A percentile compares a stretch with the other conserved stretches of the same genome.
Conservation (phyloP, 2,113 vertebrate genomes). For the Hemiscyllium ocellatum region DNA sequence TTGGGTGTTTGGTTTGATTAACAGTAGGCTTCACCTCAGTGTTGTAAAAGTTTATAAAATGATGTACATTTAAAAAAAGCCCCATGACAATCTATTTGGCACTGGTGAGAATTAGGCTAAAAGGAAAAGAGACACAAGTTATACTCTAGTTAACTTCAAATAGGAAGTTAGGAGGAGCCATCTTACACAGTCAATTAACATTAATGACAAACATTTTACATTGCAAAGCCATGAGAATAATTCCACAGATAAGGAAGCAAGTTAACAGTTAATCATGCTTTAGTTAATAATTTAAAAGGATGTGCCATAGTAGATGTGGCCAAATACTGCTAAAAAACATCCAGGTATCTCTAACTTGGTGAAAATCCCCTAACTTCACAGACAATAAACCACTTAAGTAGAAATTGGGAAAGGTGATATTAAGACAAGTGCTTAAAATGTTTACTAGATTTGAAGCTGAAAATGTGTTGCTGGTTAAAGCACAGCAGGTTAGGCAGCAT, state of each 20-base stretch:
- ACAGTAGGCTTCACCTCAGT: too few relatives aligned
- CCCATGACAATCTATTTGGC: neutral
- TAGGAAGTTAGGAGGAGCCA: neutral
- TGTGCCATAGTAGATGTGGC: neutral
- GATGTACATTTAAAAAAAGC: neutral
- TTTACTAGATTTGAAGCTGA: too few relatives aligned
- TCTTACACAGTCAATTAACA: neutral
- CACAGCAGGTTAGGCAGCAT: too few relatives aligned
- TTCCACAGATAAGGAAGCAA: neutral
- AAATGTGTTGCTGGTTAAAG: too few relatives aligned
- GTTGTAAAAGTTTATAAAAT: too few relatives aligned
- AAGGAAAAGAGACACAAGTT: neutral
- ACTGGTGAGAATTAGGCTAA: neutral
- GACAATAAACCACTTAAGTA: too few relatives aligned
- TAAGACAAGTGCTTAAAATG: too few relatives aligned
- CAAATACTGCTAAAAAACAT: neutral
- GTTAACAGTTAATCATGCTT: neutral
- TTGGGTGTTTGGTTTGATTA: too few relatives aligned
- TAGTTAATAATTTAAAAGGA: neutral
- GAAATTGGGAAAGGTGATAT: too few relatives aligned
- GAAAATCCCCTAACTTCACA: neutral
- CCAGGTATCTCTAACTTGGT: neutral
- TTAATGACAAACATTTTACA: neutral
- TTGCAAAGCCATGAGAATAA: neutral
- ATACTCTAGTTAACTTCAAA: neutral